Base-by-base conservation (phyloP, 2,888 invertebrate species). In the Liposcelis brunnea region DNA sequence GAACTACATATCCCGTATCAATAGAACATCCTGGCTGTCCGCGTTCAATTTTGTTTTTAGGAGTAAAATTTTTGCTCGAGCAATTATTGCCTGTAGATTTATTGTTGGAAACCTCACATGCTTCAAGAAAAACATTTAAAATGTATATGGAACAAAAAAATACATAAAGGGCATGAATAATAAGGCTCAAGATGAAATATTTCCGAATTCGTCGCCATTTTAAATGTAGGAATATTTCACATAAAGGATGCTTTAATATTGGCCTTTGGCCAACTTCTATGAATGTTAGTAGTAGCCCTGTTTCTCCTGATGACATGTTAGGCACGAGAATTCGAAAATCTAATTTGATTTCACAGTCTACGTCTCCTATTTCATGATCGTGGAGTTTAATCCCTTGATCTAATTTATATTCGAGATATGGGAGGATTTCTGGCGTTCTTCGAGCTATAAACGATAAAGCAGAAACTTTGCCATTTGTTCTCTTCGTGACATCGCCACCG, bases 181-280 rank as follows among this genome's bases (percentile, higher is more conserved):
- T 68, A 26, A 86, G 68, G 55, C 82, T 83, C 54, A 84, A 68
- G 0, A 85, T 66, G 54, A 87, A 86, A 57, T 84, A 85, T 59
- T 83, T 82, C 43, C 86, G 66, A 52, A 87, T 85, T 52, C 78
- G 68, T 45, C 78, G 67, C 86, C 86, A 87, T 64, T 87, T 87
- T 15, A 87, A 62, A 55, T 80, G 79, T 1, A 87, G 67, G 58
- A 87, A 87, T 2, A 85, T 84, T 61, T 86, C 84, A 51, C 82
- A 84, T 0, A 87, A 68, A 0, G 87, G 86, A 62, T 87, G 87
- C 59, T 83, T 82, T 2, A 87, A 61, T 7, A 86, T 68, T 44
- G 82, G 76, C 54, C 78, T 76, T 51, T 80, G 80, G 1, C 85
- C 85, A 2, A 83, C 83, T 50, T 69, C 80, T 42, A 82, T 75